These are phyloP conservation scores for Periphyllus acericola DNA, from an alignment of 2,888 invertebrate species.

Conservation along the genomic window DNA sequence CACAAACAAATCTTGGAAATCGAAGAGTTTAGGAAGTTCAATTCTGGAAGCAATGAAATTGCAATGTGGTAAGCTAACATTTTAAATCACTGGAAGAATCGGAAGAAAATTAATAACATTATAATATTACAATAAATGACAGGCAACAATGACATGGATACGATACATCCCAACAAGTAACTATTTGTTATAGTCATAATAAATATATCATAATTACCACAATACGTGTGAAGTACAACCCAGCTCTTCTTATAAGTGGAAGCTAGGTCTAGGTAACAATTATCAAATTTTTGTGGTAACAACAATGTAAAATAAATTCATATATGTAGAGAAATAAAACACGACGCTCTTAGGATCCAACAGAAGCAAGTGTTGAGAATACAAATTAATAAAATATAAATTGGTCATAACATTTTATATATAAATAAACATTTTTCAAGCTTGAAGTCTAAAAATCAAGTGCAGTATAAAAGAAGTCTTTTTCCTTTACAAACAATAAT, in stretches of 20 bases:
- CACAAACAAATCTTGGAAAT: not conserved
- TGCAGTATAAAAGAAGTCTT: slow-evolving; percentile 39
- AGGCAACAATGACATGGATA: not conserved
- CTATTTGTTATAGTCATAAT: not conserved
- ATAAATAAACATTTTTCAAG: slow-evolving; percentile 7
- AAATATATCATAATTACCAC: not conserved
- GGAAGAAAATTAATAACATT: not conserved
- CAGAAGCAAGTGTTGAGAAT: slow-evolving; percentile 16
- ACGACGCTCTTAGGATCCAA: not conserved
- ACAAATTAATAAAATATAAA: slow-evolving; percentile 28
- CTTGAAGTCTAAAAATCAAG: slow-evolving; percentile 21
- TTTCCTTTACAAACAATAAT: slow-evolving; percentile 13
- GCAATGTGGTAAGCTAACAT: not conserved
- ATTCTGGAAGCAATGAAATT: slow-evolving; percentile 10
- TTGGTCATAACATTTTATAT: slow-evolving; percentile 12
- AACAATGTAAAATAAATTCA: not conserved
- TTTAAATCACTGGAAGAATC: slow-evolving; percentile 26
- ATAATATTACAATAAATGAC: not conserved
- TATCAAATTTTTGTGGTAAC: not conserved
- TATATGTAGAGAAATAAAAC: not conserved
- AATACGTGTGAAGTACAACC: not conserved
- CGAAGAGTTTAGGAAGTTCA: not conserved
- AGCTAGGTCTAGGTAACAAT: not conserved
- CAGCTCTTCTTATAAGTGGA: not conserved
- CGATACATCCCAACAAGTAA: not conserved